Conservation (phyloP, 2,797 vertebrate species). For the Clamator glandarius region DNA sequence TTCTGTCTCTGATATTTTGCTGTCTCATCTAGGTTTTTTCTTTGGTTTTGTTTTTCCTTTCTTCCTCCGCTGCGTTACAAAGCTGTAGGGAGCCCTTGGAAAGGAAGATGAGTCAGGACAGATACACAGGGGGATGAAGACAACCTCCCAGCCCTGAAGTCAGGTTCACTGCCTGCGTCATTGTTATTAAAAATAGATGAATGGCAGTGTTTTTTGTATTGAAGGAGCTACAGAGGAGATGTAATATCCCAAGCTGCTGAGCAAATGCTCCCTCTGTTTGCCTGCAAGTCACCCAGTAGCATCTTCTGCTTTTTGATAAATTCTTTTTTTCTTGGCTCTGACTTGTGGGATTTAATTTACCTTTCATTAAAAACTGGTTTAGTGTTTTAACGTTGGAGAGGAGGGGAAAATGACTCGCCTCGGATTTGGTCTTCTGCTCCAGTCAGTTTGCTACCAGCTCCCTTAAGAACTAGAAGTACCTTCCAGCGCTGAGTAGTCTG, state of each 20-base stretch:
- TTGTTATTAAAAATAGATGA: constrained; percentile 67
- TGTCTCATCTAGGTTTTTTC: background rate
- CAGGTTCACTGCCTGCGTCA: constrained; percentile 54
- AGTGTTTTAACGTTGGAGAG: background rate
- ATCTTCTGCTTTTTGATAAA: constrained; percentile 28
- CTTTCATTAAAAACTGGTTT: background rate
- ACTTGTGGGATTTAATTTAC: constrained; percentile 50
- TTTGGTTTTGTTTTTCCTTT: background rate
- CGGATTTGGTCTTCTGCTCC: background rate
- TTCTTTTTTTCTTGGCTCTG: background rate
- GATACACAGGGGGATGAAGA: background rate
- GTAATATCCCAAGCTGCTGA: background rate
- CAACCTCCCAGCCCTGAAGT: constrained; percentile 37
- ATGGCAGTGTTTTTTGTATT: background rate
- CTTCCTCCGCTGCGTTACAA: background rate
- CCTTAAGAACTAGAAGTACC: background rate
- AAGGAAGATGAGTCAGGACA: constrained; percentile 44
- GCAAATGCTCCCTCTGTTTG: constrained; percentile 32
- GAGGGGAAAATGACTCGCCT: background rate
- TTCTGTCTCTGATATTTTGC: background rate
- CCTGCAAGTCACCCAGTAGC: constrained; percentile 1
- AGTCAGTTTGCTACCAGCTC: background rate
- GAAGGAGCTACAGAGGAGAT: constrained; percentile 7
- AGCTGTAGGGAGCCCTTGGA: background rate
- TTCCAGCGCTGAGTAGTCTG: background rate